Conservation (phyloP, 1,140 invertebrate species). For the Achatina immaculata region DNA sequence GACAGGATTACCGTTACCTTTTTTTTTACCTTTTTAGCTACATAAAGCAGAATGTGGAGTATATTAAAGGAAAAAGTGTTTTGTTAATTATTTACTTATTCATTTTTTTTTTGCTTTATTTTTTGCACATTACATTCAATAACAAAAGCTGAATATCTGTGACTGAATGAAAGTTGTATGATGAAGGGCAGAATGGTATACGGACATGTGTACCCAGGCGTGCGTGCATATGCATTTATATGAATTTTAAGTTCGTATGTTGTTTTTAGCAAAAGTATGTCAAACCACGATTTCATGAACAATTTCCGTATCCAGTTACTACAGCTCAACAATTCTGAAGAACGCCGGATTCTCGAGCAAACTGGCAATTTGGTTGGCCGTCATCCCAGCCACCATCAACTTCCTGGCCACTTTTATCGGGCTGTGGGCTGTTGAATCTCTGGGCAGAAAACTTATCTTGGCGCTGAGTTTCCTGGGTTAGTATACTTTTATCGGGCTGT, state of each 20-base stretch:
- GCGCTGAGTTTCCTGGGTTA: conserved; percentile 71
- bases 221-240: background rate
- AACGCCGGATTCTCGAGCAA: conserved; percentile 75
- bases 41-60: too few species aligned
- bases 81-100: background rate
- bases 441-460: conserved; percentile 74
- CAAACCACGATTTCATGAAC: background rate
- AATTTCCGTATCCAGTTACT: conserved; percentile 77
- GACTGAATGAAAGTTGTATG: too few species aligned
- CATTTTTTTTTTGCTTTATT: too few species aligned
- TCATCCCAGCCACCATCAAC: conserved; percentile 74
- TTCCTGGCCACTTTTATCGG: conserved; percentile 77
- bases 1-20: too few species aligned
- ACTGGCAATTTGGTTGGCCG: conserved; percentile 77
- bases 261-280: background rate
- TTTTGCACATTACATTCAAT: too few species aligned
- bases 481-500: conserved; percentile 1
- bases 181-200: too few species aligned
- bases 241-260: background rate
- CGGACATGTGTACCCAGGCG: background rate
- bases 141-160: too few species aligned
- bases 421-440: conserved; percentile 75
- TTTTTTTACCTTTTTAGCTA: too few species aligned
- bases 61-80: too few species aligned
- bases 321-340: conserved; percentile 77